phyloP scores from a whole-genome alignment of 2,113 vertebrate genomes.

The Clarias gariepinus region DNA sequence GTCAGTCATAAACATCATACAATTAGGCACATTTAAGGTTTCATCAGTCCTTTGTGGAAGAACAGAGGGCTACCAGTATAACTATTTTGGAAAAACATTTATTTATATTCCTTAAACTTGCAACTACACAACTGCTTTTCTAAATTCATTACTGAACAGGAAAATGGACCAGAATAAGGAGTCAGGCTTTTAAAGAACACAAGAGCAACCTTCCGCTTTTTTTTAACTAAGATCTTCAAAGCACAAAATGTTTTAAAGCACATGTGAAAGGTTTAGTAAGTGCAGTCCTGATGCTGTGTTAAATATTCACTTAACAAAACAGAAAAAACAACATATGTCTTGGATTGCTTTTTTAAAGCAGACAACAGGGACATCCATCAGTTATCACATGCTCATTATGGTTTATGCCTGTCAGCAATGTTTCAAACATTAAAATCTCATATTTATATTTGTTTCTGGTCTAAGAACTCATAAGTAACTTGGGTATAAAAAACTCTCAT shows the following conservation, averaged over 20 bases:
- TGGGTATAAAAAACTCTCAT: too few relatives aligned
- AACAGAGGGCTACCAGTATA: background rate
- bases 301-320: background rate
- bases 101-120: background rate
- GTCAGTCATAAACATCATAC: background rate
- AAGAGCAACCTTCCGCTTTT: background rate
- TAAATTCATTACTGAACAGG: background rate
- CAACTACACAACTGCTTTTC: background rate
- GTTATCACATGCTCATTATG: background rate
- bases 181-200: background rate
- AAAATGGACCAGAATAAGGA: background rate
- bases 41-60: background rate
- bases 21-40: background rate
- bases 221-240: background rate
- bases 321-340: background rate
- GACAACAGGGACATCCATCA: background rate
- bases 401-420: background rate
- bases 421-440: background rate
- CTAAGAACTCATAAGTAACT: background rate
- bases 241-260: background rate
- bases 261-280: background rate
- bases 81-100: background rate
- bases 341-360: background rate
- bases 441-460: background rate
- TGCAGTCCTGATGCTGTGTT: background rate